These are phyloP conservation scores for Taenaris catops DNA, from an alignment of 2,888 invertebrate species.

Conservation along the genomic window DNA sequence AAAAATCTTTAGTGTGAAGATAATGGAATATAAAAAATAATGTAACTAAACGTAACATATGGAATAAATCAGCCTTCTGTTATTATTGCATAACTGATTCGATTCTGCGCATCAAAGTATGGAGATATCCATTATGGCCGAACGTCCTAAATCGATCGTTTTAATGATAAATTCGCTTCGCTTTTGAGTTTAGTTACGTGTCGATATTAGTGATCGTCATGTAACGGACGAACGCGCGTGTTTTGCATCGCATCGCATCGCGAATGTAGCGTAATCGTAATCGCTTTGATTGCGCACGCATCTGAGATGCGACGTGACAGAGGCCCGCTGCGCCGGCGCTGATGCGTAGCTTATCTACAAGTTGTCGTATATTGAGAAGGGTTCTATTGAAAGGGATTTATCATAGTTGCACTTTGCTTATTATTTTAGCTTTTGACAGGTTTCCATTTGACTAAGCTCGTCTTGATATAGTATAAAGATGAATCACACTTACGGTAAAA, in stretches of 20 bases:
- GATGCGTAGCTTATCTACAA: conserved; percentile 1
- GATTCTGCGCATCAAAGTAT: conserved; percentile 4
- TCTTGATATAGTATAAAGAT: no score
- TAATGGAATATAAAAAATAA: no score
- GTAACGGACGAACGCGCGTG: conserved; percentile 50
- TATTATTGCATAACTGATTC: conserved; percentile 4
- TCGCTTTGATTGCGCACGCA: conserved; percentile 49
- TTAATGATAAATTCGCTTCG: conserved; percentile 48
- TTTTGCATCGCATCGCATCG: conserved; percentile 16
- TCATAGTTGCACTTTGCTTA: conserved; percentile 3
- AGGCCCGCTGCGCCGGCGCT: conserved; percentile 25
- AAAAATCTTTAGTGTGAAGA: no score
- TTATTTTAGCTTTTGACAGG: neutral
- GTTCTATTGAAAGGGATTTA: conserved; percentile 8
- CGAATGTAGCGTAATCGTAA: conserved; percentile 27
- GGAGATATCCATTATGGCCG: conserved; percentile 8
- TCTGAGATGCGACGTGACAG: conserved; percentile 38
- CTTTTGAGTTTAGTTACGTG: conserved; percentile 65
- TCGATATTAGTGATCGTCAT: conserved; percentile 47
- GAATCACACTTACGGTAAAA: no score
- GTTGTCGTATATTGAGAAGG: neutral
- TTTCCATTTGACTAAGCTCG: neutral
- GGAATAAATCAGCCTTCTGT: no score
- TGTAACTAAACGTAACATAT: no score
- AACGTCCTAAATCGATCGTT: conserved; percentile 46